Evolutionary conservation across 2,888 invertebrate species (phyloP).

Genomic region (Scaptomyza tumidula): DNA sequence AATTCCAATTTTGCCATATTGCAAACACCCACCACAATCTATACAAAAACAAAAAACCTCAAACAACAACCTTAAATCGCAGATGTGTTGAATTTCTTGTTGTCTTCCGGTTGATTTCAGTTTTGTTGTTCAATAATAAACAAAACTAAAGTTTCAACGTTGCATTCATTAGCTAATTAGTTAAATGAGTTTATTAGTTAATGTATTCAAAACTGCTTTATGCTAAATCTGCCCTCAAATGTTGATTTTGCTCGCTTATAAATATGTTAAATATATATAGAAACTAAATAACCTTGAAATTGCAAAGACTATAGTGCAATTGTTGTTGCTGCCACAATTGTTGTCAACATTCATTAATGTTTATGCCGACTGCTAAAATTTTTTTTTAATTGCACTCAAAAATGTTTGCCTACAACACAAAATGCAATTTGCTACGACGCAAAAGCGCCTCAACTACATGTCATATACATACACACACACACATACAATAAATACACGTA

Average conservation of each 20-base stretch:
- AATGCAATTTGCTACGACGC: slow-evolving; percentile 60
- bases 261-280: not conserved
- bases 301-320: slow-evolving; percentile 24
- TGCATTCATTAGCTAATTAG: slow-evolving; percentile 53
- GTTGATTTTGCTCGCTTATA: slow-evolving; percentile 28
- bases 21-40: not conserved
- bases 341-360: slow-evolving; percentile 49
- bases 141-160: slow-evolving; percentile 21
- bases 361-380: slow-evolving; percentile 26
- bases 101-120: slow-evolving; percentile 27
- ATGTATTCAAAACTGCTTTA: slow-evolving; percentile 25
- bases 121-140: slow-evolving; percentile 29
- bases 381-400: slow-evolving; percentile 58
- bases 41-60: slow-evolving; percentile 4
- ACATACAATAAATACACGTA: slow-evolving; percentile 6
- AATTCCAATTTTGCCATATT: slow-evolving; percentile 25
- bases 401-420: slow-evolving; percentile 59
- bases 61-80: slow-evolving; percentile 1
- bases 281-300: slow-evolving; percentile 41
- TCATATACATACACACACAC: slow-evolving; percentile 25
- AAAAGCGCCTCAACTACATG: slow-evolving; percentile 55
- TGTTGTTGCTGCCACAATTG: slow-evolving; percentile 45
- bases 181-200: slow-evolving; percentile 20
- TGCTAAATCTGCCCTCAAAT: slow-evolving; percentile 51
- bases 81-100: slow-evolving; percentile 4